A percentile compares a stretch with the other conserved stretches of the same genome.
Conservation (phyloP, 2,113 vertebrate genomes). For the Chaetops frenatus region DNA sequence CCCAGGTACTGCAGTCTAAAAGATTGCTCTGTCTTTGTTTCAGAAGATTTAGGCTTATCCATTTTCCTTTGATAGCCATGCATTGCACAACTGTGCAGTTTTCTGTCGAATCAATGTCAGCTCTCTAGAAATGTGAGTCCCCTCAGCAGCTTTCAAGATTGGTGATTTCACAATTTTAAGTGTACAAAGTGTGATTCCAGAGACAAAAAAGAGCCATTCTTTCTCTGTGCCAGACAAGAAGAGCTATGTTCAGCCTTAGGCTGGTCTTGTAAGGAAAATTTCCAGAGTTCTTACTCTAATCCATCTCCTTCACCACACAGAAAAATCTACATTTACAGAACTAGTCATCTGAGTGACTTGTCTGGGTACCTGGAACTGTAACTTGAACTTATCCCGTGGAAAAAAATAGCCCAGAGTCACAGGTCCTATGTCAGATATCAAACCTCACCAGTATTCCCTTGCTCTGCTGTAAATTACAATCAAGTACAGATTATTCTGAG, state of each 20-base stretch:
- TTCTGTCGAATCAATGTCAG: not conserved
- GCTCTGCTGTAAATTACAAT: not conserved
- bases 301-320: not conserved
- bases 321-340: not conserved
- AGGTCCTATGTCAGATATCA: not conserved
- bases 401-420: not conserved
- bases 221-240: not conserved
- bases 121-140: not conserved
- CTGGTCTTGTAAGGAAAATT: not conserved
- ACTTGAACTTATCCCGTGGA: not conserved
- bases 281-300: not conserved
- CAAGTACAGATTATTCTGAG: not conserved
- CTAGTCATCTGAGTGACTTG: not conserved
- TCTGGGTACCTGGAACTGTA: not conserved
- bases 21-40: not conserved
- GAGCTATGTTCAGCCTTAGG: not conserved
- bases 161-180: not conserved
- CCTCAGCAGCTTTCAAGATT: not conserved
- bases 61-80: not conserved
- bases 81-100: not conserved
- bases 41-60: not conserved
- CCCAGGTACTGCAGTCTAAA: not conserved
- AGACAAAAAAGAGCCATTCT: not conserved
- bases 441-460: not conserved
- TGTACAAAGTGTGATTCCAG: not conserved